Evolutionary conservation across 2,888 invertebrate species (phyloP), one percentile per base, ranked within the genome.

Genomic region (Drosophila maculinotata): DNA sequence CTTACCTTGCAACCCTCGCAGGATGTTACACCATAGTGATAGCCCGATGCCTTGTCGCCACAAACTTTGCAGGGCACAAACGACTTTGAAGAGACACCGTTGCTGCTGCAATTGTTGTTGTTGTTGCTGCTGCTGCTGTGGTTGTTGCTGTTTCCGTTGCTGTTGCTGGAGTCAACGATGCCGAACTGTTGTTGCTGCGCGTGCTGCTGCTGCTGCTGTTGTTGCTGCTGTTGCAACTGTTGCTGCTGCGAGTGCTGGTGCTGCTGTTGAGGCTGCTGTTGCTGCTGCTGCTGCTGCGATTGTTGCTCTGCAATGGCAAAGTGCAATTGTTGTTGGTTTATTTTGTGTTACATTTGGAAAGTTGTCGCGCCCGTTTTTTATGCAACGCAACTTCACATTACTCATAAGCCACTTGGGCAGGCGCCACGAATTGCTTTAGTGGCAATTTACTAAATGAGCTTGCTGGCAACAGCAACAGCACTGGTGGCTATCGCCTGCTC

Each of bases 1-100:
- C 91, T 92, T 93, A 98, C 98, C 96, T 98, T 99, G 93, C 98
- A 99, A 79, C 99, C 98, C 92, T 99, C 98, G 92, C 98, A 99
- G 76, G 98, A 98, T 71, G 98, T 98, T 81, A 99, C 98, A 52
- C 99, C 98, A 94, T 99, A 99, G 92, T 99, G 98, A 92, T 98
- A 99, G 47, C 92, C 92, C 53, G 96, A 96, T 63, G 97, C 97
- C 90, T 97, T 96, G 92, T 99, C 99, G 39, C 98, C 98, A 92
- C 99, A 99, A 80, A 99, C 98, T 92, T 97, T 98, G 93, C 98
- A 98, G 60, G 97, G 96, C 78, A 97, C 96, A 90, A 97, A 97
- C 56, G 96, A 95, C 92, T 97, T 98, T 69, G 95, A 94, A 66
- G 95, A 95, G 76, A 95, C 95, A 53, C 94, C 93, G 91, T 95